These are phyloP conservation scores for Drosophila mettleri DNA, from an alignment of 2,888 invertebrate genomes.

Conservation along the genomic window DNA sequence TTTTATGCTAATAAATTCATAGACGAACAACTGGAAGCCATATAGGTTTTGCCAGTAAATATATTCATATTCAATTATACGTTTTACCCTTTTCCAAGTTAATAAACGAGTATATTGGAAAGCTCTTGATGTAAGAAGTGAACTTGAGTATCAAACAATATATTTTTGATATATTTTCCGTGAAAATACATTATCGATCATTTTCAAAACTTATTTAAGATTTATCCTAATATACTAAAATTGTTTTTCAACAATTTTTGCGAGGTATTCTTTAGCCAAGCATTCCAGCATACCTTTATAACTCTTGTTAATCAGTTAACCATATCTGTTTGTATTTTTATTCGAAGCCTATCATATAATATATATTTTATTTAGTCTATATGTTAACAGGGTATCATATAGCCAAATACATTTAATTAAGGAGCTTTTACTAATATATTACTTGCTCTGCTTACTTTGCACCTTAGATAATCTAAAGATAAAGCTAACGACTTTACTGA, in stretches of 20 bases:
- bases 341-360: background rate
- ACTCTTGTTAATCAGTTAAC: background rate
- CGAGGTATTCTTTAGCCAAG: background rate
- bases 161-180: too few relatives aligned
- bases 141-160: too few relatives aligned
- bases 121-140: too few relatives aligned
- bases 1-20: constrained; percentile 17
- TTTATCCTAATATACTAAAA: too few relatives aligned
- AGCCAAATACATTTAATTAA: too few relatives aligned
- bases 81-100: background rate
- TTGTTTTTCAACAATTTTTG: background rate
- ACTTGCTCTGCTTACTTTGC: constrained; percentile 1
- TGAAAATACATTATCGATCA: too few relatives aligned
- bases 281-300: background rate
- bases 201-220: background rate
- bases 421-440: background rate
- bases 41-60: constrained; percentile 13
- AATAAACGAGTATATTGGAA: background rate
- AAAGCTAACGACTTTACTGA: constrained; percentile 12
- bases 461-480: constrained; percentile 20
- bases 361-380: background rate
- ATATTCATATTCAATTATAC: constrained; percentile 15
- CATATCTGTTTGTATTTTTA: too few relatives aligned
- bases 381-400: background rate
- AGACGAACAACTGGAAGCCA: constrained; percentile 5